Base-by-base conservation (phyloP, 2,797 vertebrate species). In the Uromys caudimaculatus region DNA sequence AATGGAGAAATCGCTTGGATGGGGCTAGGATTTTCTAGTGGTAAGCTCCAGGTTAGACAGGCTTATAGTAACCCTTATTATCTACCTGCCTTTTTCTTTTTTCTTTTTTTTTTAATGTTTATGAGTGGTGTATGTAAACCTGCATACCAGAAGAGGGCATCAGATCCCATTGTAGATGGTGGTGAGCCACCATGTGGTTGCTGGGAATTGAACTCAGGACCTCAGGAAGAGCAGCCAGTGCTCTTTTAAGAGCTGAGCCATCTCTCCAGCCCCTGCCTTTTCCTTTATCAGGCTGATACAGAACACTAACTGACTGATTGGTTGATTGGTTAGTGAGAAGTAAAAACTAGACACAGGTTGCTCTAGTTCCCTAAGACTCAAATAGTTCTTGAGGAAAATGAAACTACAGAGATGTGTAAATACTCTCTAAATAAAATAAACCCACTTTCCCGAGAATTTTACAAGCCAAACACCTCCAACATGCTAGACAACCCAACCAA, bases 201-300 rank as follows among this genome's bases (percentile, higher is more conserved):
- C 75, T 47, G 75, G 75, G 44, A 47, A 76, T 47, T 47, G 75
- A 76, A 76, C 24, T 76, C 44, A 47, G 44, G 24, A 76, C 44
- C 44, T 47, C 24, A 29, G 41, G 44, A 47, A 47, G 24, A 76
- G 6, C 75, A 76, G 44, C 44, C 41, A 16, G 24, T 76, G 75
- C 2, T 47, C 44, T 47, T 76, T 47, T 76, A 76, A 76, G 6
- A 2, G 0, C 24, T 47, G 41, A 76, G 41, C 41, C 27, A 47
- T 29, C 41, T 76, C 41, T 76, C 6, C 27, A 76, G 44, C 24
- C 12, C 89, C 81, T 92, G n/a, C 2, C 52, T 62, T n/a, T 81
- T 32, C 77, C 38, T 67, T 73, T 93, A 73, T 41, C 93, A 93
- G 75, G 93, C 82, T 94, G 97, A 90, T 93, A 67, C 93, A 86